Percentiles rank a stretch among this genome's conserved stretches.
phyloP scores from a whole-genome alignment of 1,140 invertebrate genomes.

The Bombyx mandarina region DNA sequence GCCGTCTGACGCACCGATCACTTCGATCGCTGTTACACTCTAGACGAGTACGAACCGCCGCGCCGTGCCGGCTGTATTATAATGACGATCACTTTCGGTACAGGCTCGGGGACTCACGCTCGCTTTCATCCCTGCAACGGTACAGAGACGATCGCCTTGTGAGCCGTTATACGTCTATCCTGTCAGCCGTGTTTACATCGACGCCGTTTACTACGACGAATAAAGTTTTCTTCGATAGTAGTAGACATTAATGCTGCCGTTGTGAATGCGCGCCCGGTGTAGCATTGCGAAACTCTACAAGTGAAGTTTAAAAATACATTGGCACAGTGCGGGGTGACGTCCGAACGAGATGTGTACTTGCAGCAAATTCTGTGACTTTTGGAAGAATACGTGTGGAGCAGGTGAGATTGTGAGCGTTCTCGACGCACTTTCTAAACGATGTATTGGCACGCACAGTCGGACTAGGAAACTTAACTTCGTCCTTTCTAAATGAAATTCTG shows the following conservation, averaged over 20 bases:
- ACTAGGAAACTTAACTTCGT: constrained; percentile 2
- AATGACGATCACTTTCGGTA: constrained; percentile 38
- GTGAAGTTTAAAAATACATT: constrained; percentile 70
- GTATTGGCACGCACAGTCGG: neutral
- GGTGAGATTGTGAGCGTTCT: constrained; percentile 34
- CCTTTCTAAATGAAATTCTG: constrained; percentile 14
- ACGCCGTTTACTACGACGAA: constrained; percentile 31
- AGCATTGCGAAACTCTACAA: constrained; percentile 63
- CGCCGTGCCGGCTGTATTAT: constrained; percentile 15
- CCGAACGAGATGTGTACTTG: constrained; percentile 56
- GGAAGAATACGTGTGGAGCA: constrained; percentile 63
- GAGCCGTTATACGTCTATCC: constrained; percentile 34
- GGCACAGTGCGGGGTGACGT: constrained; percentile 51
- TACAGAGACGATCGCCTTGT: constrained; percentile 32
- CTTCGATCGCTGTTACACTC: neutral
- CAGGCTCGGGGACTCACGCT: constrained; percentile 21
- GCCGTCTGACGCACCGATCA: constrained; percentile 11
- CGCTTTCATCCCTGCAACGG: constrained; percentile 55
- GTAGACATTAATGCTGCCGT: constrained; percentile 35
- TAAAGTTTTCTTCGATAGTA: constrained; percentile 37
- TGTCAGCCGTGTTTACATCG: constrained; percentile 38
- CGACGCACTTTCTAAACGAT: constrained; percentile 13
- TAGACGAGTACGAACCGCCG: constrained; percentile 9
- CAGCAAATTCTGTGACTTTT: constrained; percentile 66
- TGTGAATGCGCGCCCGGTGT: constrained; percentile 39